Evolutionary conservation across 1,140 invertebrate genomes (phyloP), one percentile per base, ranked within the genome.

Genomic region (Eueides isabella): DNA sequence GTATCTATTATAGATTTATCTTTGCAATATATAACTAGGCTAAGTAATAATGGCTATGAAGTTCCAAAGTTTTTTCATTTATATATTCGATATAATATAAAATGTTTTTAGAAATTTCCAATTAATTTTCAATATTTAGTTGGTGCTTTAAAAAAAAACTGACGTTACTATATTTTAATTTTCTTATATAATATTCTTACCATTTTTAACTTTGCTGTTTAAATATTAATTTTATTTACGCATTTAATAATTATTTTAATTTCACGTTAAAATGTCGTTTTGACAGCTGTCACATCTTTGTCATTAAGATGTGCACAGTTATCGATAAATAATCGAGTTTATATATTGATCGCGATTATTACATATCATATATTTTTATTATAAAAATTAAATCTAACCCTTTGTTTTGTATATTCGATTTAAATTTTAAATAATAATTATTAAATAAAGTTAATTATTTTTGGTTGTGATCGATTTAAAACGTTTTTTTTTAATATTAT

Each of bases 381-480:
- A 55, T 55, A 11, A 12, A 23, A 55, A 55, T 55, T 38, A 9
- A 26, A 4, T 11, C 5, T 38, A 14, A 16, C 5, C 1, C 12
- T 5, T 38, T 55, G 19, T 55, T 55, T 23, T 26, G 23, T 55
- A 55, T 26, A 55, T 55, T 55, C 4, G 9, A 23, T 55, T 55
- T 26, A 23, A 23, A 4, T 2, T 9, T 19, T 48, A 12, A 23
- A 4, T 55, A 26, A 55, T 55, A 14, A 12, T 26, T 19, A 55
- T 55, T 23, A 23, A 23, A 26, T 26, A 48, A 38, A 38, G 6
- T 38, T 16, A 16, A 38, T 16, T 38, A 71, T 80, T 88, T 90
- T 90, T 92, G 89, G 88, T 85, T 91, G 90, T 84, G 90, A 92
- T 92, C 89, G 90, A 92, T 84, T 81, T 83, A 76, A 80, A 84